These are phyloP conservation scores for Probosciger aterrimus DNA, from an alignment of 2,113 vertebrate species.

Conservation along the genomic window DNA sequence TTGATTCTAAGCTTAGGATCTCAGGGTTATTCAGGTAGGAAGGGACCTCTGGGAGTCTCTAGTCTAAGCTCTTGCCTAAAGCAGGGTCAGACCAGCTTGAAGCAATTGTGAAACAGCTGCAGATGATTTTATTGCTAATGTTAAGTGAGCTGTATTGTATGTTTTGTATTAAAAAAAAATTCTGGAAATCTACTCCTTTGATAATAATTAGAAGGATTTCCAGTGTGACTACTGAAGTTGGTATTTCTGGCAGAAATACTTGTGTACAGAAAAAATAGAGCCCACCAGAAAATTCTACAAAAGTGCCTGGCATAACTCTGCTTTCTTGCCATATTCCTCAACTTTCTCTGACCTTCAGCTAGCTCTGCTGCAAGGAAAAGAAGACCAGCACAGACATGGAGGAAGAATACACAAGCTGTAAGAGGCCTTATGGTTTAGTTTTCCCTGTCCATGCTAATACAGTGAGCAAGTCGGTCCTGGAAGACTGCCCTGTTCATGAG, in stretches of 20 bases:
- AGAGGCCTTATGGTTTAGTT: not conserved
- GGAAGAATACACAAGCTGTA: not conserved
- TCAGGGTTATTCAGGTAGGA: not conserved
- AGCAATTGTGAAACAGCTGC: not conserved
- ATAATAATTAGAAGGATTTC: not conserved
- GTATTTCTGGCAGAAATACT: not conserved
- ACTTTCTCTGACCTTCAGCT: not conserved
- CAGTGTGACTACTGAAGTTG: not conserved
- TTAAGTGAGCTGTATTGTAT: not conserved
- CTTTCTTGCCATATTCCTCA: not conserved
- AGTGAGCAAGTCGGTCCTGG: not conserved
- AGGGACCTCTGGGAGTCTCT: not conserved
- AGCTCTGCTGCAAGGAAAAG: not conserved
- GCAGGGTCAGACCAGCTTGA: not conserved
- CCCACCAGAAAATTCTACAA: not conserved
- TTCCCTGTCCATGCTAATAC: not conserved
- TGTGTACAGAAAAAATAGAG: not conserved
- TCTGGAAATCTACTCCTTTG: not conserved
- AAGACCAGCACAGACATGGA: not conserved
- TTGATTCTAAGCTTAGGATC: not conserved
- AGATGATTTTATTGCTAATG: not conserved
- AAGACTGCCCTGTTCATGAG: not conserved
- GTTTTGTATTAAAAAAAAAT: not conserved
- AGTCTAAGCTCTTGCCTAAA: not conserved
- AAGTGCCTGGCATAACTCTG: not conserved